A percentile compares a stretch with the other conserved stretches of the same genome.
These are phyloP conservation scores for Cyphomyrmex costatus DNA, from an alignment of 1,140 invertebrate genomes.

Conservation along the genomic window DNA sequence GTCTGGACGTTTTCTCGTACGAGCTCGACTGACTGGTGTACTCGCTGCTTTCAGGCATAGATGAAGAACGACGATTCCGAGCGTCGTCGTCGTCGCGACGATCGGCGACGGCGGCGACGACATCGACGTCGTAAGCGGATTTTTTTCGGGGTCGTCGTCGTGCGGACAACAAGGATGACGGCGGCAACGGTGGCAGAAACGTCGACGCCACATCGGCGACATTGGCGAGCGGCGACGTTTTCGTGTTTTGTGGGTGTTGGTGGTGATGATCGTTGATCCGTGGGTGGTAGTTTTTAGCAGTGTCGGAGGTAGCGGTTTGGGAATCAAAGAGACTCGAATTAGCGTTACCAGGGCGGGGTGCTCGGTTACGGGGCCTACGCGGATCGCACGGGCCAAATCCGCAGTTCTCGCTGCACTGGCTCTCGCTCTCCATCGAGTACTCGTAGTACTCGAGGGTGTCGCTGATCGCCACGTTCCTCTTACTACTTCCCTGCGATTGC, in stretches of 20 bases:
- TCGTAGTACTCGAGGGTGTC: slow-evolving; percentile 86
- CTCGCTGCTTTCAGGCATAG: slow-evolving; percentile 86
- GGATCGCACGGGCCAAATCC: slow-evolving; percentile 87
- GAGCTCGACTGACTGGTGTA: slow-evolving; percentile 84
- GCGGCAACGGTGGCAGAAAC: slow-evolving; percentile 16
- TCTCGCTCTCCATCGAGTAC: slow-evolving; percentile 87
- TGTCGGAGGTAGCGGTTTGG: slow-evolving; percentile 87
- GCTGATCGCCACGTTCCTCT: slow-evolving; percentile 86
- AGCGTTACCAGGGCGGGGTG: slow-evolving; percentile 87
- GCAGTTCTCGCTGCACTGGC: slow-evolving; percentile 87
- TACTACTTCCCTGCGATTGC: slow-evolving; percentile 80
- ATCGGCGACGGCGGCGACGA: slow-evolving; percentile 37
- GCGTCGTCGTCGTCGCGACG: slow-evolving; percentile 75
- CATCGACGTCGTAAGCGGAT: slow-evolving; percentile 61
- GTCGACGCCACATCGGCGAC: slow-evolving; percentile 50
- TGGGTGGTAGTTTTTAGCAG: slow-evolving; percentile 84
- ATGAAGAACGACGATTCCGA: slow-evolving; percentile 83
- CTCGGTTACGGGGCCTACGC: slow-evolving; percentile 86
- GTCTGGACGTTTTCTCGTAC: slow-evolving; percentile 84
- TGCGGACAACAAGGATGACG: slow-evolving; percentile 42
- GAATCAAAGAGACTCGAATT: slow-evolving; percentile 87
- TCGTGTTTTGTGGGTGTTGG: slow-evolving; percentile 75
- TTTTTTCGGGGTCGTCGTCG: slow-evolving; percentile 72
- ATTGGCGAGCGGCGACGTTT: slow-evolving; percentile 74
- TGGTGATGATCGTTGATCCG: slow-evolving; percentile 78